Evolutionary conservation across 1,140 invertebrate genomes (phyloP), one percentile per base, ranked within the genome.

Genomic region (Trachymyrmex cornetzi): DNA sequence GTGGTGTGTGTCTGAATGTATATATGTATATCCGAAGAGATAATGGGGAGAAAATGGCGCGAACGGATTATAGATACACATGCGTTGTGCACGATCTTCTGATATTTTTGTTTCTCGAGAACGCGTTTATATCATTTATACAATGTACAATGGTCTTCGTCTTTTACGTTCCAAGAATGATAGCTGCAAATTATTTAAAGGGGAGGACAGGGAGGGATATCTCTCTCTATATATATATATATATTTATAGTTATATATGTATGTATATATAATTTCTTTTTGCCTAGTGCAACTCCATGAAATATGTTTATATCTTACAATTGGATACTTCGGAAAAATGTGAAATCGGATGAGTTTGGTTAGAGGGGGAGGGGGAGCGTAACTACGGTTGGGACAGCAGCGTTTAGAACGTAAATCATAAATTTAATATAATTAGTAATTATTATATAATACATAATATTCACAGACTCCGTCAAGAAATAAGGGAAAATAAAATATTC

Each of bases 371-470:
- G 79, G 34, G 55, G 64, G 34, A 64, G 69, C 71, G 84, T 64
- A 89, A 91, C 77, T 88, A 88, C 87, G 85, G 85, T 90, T 91
- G 74, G 86, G 85, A 87, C 86, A 91, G 90, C 91, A 92, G 91
- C 92, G 91, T 93, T 69, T 91, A 92, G 92, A 94, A 94, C 91
- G 92, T 93, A 94, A 94, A 92, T 93, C 93, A 93, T 94, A 93
- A 95, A 95, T 95, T 95, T 94, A 95, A 95, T 95, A 89, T 94
- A 94, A 95, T 94, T 93, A 94, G 91, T 94, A 94, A 94, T 95
- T 93, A 95, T 93, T 95, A 95, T 95, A 95, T 95, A 95, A 95
- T 95, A 95, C 94, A 95, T 92, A 94, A 95, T 95, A 95, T 95
- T 95, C 95, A 95, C 95, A 95, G 92, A 94, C 92, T 93, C 90